phyloP scores from a whole-genome alignment of 2,113 vertebrate genomes.

The Leptobrachium ailaonicum region DNA sequence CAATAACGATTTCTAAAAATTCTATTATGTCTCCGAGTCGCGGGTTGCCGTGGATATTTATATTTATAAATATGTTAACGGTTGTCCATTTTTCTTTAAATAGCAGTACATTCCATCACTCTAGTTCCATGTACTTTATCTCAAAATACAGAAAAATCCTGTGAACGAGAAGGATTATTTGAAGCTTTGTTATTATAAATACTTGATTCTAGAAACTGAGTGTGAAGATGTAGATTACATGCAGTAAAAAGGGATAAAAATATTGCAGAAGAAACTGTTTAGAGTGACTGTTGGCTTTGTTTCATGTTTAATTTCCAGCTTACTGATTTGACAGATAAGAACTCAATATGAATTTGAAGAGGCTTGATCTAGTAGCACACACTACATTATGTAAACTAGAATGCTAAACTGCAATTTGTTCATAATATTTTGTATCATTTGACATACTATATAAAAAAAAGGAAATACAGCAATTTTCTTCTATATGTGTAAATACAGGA shows the following conservation, averaged over 20 bases:
- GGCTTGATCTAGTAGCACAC: background rate
- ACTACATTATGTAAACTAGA: background rate
- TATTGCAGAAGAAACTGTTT: background rate
- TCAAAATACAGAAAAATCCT: slow-evolving; percentile 1
- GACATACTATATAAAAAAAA: background rate
- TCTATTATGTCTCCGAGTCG: too few species aligned
- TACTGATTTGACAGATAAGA: background rate
- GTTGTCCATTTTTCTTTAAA: background rate
- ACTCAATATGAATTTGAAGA: background rate
- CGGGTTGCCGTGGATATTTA: too few species aligned
- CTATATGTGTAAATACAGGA: background rate
- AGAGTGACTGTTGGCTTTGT: background rate
- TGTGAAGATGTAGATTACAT: background rate
- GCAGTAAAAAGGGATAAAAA: background rate
- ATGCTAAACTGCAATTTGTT: background rate
- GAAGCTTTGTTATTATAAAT: background rate
- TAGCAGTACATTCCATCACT: background rate
- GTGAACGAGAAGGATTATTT: background rate
- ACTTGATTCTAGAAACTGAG: background rate
- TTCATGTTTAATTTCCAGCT: background rate
- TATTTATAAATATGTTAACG: too few species aligned
- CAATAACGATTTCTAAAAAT: too few species aligned
- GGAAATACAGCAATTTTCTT: background rate
- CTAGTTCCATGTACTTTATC: background rate
- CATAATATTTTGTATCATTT: background rate